These are phyloP conservation scores for Arion vulgaris DNA, from an alignment of 1,140 invertebrate genomes.

Conservation along the genomic window DNA sequence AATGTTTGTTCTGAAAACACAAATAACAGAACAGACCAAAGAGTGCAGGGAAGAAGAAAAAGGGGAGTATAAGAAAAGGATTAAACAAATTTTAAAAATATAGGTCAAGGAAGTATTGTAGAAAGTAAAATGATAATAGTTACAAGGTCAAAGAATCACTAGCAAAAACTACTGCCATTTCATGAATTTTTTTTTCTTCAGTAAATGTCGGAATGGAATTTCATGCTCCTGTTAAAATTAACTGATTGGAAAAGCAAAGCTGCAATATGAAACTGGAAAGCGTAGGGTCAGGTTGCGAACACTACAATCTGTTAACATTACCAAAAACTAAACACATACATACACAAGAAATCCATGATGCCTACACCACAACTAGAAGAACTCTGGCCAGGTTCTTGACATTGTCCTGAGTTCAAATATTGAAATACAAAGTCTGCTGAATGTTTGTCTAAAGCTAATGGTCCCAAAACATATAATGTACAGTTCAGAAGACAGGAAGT, in stretches of 20 bases:
- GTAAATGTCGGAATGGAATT: neutral
- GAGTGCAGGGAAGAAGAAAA: conserved; percentile 15
- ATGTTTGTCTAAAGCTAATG: conserved; percentile 35
- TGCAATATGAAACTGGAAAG: neutral
- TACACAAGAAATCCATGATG: no score
- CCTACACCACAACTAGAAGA: neutral
- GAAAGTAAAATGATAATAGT: neutral
- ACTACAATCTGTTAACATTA: no score
- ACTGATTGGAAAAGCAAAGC: neutral
- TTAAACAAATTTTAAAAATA: no score
- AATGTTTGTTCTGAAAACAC: conserved; percentile 24
- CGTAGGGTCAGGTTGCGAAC: no score
- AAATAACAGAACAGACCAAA: conserved; percentile 9
- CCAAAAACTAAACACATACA: no score
- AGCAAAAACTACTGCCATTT: neutral
- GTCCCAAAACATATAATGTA: conserved; percentile 37
- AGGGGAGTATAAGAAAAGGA: no score
- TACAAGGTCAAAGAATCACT: no score
- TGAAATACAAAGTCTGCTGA: neutral
- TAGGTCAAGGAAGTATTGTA: no score
- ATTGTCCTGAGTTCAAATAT: neutral
- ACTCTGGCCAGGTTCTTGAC: neutral
- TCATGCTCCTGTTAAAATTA: neutral
- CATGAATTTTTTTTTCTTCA: neutral
- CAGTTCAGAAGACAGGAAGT: neutral